These are phyloP conservation scores for Sycophaga agraensis DNA, from an alignment of 1,140 invertebrate species.

Conservation along the genomic window DNA sequence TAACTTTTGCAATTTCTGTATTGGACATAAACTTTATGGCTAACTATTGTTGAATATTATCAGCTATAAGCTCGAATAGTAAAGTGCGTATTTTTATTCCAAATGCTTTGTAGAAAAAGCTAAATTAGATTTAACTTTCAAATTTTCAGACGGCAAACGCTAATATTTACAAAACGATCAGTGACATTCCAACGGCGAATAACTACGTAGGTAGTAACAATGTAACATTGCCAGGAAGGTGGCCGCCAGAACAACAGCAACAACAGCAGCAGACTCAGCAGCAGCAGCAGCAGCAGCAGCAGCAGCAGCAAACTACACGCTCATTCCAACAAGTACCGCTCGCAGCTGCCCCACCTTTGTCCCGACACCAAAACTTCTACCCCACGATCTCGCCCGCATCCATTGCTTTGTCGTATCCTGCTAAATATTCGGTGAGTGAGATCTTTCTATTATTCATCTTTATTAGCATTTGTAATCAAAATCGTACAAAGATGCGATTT, in stretches of 20 bases:
- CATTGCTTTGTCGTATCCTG: slow-evolving; percentile 8
- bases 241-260: not conserved
- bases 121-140: not conserved
- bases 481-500: too few relatives aligned
- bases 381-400: not conserved
- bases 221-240: not conserved
- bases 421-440: slow-evolving; percentile 19
- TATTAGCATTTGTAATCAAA: too few relatives aligned
- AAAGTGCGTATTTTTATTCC: too few relatives aligned
- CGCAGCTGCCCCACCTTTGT: not conserved
- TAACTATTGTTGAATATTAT: too few relatives aligned
- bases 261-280: not conserved
- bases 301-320: not conserved
- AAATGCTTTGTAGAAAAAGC: too few relatives aligned
- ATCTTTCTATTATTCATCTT: too few relatives aligned
- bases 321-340: not conserved
- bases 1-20: too few relatives aligned
- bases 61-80: too few relatives aligned
- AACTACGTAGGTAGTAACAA: not conserved
- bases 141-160: not conserved
- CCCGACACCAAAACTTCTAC: not conserved
- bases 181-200: not conserved
- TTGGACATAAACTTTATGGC: too few relatives aligned
- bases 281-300: slow-evolving; percentile 2
- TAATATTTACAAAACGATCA: not conserved